A percentile compares a stretch with the other conserved stretches of the same genome.
These are phyloP conservation scores for Corydoras sp. DNA, from an alignment of 2,113 vertebrate genomes.

Conservation along the genomic window DNA sequence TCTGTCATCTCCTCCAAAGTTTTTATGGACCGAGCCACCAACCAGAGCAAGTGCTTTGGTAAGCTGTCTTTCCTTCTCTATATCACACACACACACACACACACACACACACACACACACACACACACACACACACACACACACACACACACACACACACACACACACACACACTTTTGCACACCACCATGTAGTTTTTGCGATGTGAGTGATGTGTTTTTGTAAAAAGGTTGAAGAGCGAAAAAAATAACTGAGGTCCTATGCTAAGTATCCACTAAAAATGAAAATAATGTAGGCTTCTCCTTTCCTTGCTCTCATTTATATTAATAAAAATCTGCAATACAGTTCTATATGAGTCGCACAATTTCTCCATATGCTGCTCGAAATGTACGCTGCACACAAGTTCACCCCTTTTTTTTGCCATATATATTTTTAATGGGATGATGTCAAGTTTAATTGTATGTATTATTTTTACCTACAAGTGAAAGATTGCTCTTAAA, in stretches of 20 bases:
- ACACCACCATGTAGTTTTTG: background rate
- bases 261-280: background rate
- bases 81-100: too few species aligned
- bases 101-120: background rate
- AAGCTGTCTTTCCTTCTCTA: slow-evolving; percentile 47
- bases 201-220: too few species aligned
- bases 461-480: too few species aligned
- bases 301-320: background rate
- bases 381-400: background rate
- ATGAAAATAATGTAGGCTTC: slow-evolving; percentile 6
- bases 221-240: too few species aligned
- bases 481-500: too few species aligned
- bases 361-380: too few species aligned
- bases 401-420: background rate
- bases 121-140: background rate
- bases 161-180: background rate
- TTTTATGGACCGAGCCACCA: slow-evolving; percentile 94
- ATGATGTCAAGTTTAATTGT: background rate
- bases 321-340: background rate
- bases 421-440: background rate
- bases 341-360: background rate
- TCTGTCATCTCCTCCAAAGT: slow-evolving; percentile 98
- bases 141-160: slow-evolving; percentile 2
- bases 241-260: too few species aligned
- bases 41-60: slow-evolving; percentile 99